phyloP scores from a whole-genome alignment of 1,140 invertebrate species.

The Heliconius himera region DNA sequence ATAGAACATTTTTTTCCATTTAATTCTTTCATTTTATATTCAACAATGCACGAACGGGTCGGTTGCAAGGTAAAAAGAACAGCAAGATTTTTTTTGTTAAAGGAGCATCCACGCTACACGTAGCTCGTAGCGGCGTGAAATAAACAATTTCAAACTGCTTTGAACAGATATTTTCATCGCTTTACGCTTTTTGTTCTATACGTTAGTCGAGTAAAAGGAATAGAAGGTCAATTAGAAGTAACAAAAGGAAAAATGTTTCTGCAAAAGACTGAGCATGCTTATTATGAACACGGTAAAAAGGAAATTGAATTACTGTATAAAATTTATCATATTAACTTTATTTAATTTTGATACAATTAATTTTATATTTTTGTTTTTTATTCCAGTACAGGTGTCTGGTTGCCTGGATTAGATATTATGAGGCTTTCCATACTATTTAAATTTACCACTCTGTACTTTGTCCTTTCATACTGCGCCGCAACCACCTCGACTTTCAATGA shows the following conservation, averaged over 20 bases:
- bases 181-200: not conserved
- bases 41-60: not conserved
- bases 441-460: too few species aligned
- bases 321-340: too few species aligned
- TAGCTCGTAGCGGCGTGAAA: constrained; percentile 3
- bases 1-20: not conserved
- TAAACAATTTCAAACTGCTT: constrained; percentile 1
- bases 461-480: too few species aligned
- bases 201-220: not conserved
- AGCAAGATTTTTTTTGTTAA: not conserved
- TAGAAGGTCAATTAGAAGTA: not conserved
- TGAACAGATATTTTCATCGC: not conserved
- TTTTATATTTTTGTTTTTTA: too few species aligned
- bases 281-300: too few species aligned
- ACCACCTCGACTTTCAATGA: too few species aligned
- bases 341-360: too few species aligned
- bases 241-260: not conserved
- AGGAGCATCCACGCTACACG: not conserved
- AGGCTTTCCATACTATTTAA: too few species aligned
- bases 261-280: not conserved
- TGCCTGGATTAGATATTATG: too few species aligned
- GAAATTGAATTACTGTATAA: too few species aligned
- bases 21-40: not conserved
- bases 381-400: too few species aligned
- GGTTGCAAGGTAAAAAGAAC: not conserved